Evolutionary conservation across 2,113 vertebrate species (phyloP).

Genomic region (Nothobranchius kuhntae): DNA sequence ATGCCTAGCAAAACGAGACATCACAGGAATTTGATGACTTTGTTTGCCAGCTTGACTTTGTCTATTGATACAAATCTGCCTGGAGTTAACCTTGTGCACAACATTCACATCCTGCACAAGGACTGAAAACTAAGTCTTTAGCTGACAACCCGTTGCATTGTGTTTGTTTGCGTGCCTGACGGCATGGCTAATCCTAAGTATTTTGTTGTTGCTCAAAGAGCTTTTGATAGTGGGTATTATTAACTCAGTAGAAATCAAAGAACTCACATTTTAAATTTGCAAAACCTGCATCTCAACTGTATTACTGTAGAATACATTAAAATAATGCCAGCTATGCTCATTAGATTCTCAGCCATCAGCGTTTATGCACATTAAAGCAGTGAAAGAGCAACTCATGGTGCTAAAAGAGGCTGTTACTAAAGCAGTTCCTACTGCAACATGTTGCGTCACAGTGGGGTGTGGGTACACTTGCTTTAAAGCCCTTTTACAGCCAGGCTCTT

Average conservation of each 20-base stretch:
- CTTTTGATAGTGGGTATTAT: constrained; percentile 47
- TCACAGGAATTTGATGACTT: constrained; percentile 1
- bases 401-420: constrained; percentile 66
- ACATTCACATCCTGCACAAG: background rate
- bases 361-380: constrained; percentile 73
- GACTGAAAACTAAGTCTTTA: background rate
- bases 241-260: constrained; percentile 64
- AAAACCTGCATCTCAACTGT: constrained; percentile 61
- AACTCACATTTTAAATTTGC: constrained; percentile 53
- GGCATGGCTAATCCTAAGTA: constrained; percentile 31
- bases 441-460: constrained; percentile 77
- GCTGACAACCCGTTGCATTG: constrained; percentile 3
- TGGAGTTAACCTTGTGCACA: background rate
- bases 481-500: constrained; percentile 68
- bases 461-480: constrained; percentile 62
- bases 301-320: constrained; percentile 65
- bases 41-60: constrained; percentile 4
- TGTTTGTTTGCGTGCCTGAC: constrained; percentile 19
- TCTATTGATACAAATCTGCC: constrained; percentile 8
- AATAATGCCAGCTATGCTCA: constrained; percentile 62
- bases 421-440: constrained; percentile 69
- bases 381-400: constrained; percentile 70
- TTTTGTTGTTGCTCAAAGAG: constrained; percentile 46
- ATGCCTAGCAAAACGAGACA: constrained; percentile 7
- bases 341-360: constrained; percentile 68